A percentile compares a stretch with the other conserved stretches of the same genome.
These are phyloP conservation scores for Hypothenemus hampei DNA, from an alignment of 1,140 invertebrate species.

Conservation along the genomic window DNA sequence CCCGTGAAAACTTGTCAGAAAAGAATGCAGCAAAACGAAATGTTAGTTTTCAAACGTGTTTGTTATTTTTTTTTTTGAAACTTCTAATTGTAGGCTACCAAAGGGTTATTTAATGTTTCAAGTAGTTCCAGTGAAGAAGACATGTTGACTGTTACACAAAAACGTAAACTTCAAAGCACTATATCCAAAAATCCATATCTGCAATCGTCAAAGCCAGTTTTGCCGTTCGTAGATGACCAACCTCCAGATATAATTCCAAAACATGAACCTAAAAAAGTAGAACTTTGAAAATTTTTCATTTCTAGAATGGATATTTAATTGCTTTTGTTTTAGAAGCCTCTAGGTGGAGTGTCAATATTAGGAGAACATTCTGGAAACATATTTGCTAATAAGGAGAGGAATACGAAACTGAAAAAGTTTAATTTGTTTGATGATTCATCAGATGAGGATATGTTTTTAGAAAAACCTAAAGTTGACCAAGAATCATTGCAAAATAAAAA, in stretches of 20 bases:
- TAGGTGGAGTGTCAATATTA: slow-evolving; percentile 53
- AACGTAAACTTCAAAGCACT: slow-evolving; percentile 13
- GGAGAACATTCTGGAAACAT: slow-evolving; percentile 43
- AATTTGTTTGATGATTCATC: slow-evolving; percentile 25
- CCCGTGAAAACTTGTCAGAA: no score
- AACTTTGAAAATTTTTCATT: slow-evolving; percentile 12
- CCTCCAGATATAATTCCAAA: slow-evolving; percentile 29
- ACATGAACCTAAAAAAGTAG: slow-evolving; percentile 30
- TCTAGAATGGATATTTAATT: slow-evolving; percentile 2
- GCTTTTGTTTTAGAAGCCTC: slow-evolving; percentile 50
- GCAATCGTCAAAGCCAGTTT: slow-evolving; percentile 31
- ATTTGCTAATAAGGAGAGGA: no score
- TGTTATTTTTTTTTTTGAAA: no score
- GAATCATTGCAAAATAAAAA: no score
- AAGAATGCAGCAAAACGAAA: no score
- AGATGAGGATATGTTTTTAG: slow-evolving; percentile 4
- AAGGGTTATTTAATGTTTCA: slow-evolving; percentile 16
- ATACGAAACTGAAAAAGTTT: slow-evolving; percentile 11
- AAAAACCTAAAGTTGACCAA: not conserved
- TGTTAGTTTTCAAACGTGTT: no score
- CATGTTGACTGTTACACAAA: slow-evolving; percentile 29
- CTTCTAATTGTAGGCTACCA: slow-evolving; percentile 2
- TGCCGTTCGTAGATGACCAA: slow-evolving; percentile 34
- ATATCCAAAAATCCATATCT: slow-evolving; percentile 43
- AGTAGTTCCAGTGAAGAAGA: slow-evolving; percentile 37